phyloP scores from a whole-genome alignment of 2,797 vertebrate species.

The Coreius guichenoti region DNA sequence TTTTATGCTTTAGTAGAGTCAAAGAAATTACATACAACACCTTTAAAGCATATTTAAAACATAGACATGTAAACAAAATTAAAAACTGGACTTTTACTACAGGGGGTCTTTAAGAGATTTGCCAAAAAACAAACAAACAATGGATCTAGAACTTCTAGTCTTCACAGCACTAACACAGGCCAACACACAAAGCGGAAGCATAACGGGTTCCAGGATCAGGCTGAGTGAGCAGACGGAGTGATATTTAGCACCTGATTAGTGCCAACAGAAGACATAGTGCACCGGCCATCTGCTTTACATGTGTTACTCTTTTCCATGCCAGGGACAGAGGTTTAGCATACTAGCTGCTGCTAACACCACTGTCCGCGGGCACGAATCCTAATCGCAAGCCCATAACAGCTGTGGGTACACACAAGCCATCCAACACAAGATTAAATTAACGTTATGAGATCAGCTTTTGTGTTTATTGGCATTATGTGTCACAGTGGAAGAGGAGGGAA shows the following conservation, averaged over 20 bases:
- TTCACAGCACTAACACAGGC: not conserved
- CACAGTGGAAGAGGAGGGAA: slow-evolving; percentile 35
- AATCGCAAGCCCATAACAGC: slow-evolving; percentile 50
- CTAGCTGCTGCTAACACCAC: slow-evolving; percentile 40
- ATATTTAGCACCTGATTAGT: slow-evolving; percentile 78
- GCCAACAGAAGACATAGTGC: slow-evolving; percentile 65
- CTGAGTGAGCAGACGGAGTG: slow-evolving; percentile 63
- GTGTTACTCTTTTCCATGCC: slow-evolving; percentile 66
- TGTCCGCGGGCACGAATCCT: slow-evolving; percentile 51
- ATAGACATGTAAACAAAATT: not conserved
- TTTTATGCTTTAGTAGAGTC: not conserved
- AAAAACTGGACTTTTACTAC: not conserved
- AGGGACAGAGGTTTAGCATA: slow-evolving; percentile 67
- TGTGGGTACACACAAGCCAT: slow-evolving; percentile 37
- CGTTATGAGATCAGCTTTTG: slow-evolving; percentile 57
- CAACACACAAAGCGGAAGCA: slow-evolving; percentile 4
- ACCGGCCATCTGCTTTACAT: slow-evolving; percentile 77
- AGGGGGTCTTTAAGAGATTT: not conserved
- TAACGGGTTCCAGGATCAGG: slow-evolving; percentile 16
- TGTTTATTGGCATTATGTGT: slow-evolving; percentile 46
- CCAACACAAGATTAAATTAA: slow-evolving; percentile 61
- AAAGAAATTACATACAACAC: not conserved
- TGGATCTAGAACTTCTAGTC: not conserved
- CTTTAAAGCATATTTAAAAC: not conserved
- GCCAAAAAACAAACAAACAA: not conserved